Evolutionary conservation across 2,888 invertebrate species (phyloP), one percentile per base, ranked within the genome.

Genomic region (Gandaritis pyraliata): DNA sequence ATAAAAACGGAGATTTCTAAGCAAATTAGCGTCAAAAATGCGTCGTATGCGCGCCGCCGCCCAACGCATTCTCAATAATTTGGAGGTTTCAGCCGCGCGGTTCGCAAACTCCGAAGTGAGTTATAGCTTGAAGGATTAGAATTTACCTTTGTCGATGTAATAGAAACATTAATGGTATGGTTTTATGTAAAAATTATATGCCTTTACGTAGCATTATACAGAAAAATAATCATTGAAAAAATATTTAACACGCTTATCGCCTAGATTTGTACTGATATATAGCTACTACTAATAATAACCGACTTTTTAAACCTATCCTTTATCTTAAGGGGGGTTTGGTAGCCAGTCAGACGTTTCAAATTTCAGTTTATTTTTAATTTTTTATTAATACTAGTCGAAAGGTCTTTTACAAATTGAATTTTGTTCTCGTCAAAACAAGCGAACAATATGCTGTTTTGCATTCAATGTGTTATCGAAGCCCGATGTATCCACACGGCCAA

Each of bases 21-120:
- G 68, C 70, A 70, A 72, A 73, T 72, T 72, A 72, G 69, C 65
- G 71, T 72, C 65, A 69, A 73, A 72, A 64, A 73, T 70, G 60
- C 58, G 10, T 45, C 61, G 67, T 54, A 69, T 68, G 65, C 63
- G 67, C 59, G 15, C 45, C 41, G 47, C 48, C 58, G 62, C 39
- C 53, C 43, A 58, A 53, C 60, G 61, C 67, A 66, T 70, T 68
- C 71, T 62, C 62, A 66, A n/a, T n/a, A n/a, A 65, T 66, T 57
- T 55, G 55, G 61, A 58, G 6, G 23, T 6, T 23, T 23, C 6
- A 23, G 64, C 55, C 65, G 67, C 65, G 67, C 66, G 50, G 60
- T 45, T 64, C 65, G 69, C 68, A 64, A 65, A 61, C 56, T 46
- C 18, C 46, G 23, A 64, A 66, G 66, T 71, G 69, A 71, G 65